These are phyloP conservation scores for Miichthys miiuy DNA, from an alignment of 2,797 vertebrate genomes.

Conservation along the genomic window DNA sequence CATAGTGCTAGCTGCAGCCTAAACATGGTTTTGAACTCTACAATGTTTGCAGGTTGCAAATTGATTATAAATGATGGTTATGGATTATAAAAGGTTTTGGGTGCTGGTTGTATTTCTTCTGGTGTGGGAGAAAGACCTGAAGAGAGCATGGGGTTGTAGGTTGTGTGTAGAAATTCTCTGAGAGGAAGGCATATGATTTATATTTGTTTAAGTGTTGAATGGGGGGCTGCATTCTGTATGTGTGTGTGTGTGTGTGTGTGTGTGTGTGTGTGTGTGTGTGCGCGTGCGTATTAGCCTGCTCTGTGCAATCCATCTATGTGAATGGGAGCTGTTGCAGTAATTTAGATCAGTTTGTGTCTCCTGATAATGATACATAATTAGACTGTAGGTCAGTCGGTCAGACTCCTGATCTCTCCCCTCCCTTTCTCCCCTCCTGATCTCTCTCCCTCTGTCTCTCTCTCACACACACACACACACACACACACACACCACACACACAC, in stretches of 20 bases:
- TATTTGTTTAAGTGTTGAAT: constrained; percentile 86
- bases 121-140: constrained; percentile 32
- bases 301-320: constrained; percentile 91
- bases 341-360: constrained; percentile 97
- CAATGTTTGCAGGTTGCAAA: constrained; percentile 7
- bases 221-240: constrained; percentile 45
- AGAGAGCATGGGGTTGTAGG: constrained; percentile 46
- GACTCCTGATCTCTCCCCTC: constrained; percentile 87
- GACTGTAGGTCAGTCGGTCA: constrained; percentile 98
- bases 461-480: constrained; percentile 32
- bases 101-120: constrained; percentile 14
- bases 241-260: constrained; percentile 43
- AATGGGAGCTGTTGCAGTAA: constrained; percentile 96
- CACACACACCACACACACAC: constrained; percentile 35
- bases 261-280: constrained; percentile 40
- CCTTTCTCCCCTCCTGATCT: not conserved
- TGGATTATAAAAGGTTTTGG: constrained; percentile 3
- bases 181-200: constrained; percentile 83
- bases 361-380: constrained; percentile 99
- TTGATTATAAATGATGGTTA: constrained; percentile 14
- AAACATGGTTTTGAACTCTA: not conserved
- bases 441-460: not conserved
- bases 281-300: constrained; percentile 55
- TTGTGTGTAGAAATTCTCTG: constrained; percentile 69
- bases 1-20: not conserved